A percentile compares a stretch with the other conserved stretches of the same genome.
Conservation (phyloP, 2,888 invertebrate genomes). For the Pristionchus mayeri region DNA sequence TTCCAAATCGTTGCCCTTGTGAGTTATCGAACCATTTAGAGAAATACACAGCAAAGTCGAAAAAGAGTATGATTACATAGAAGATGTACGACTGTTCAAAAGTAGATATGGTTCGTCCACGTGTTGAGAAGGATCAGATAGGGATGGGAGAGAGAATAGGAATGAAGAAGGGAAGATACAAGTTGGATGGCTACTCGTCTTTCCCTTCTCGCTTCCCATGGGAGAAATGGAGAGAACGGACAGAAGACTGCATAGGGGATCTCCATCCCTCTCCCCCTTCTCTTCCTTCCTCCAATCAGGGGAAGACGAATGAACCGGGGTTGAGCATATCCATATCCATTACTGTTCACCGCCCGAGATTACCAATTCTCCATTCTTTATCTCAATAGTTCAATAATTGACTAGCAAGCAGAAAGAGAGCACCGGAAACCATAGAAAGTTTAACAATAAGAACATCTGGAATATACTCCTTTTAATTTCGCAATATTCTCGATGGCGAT, state of each 20-base stretch:
- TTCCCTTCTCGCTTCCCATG: neutral
- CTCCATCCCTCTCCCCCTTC: neutral
- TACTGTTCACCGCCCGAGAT: too few relatives aligned
- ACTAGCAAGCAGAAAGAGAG: neutral
- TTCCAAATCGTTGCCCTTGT: too few relatives aligned
- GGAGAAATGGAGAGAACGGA: conserved; percentile 33
- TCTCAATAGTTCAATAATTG: neutral
- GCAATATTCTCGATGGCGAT: neutral
- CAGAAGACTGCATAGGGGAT: conserved; percentile 21
- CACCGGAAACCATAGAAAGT: conserved; percentile 1
- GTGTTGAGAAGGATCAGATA: too few relatives aligned
- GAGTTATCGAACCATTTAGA: too few relatives aligned
- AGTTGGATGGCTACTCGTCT: conserved; percentile 24
- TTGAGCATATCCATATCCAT: too few relatives aligned
- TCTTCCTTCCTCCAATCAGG: neutral
- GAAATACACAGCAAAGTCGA: too few relatives aligned
- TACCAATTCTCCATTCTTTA: too few relatives aligned
- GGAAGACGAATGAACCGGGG: neutral
- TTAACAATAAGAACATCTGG: conserved; percentile 19
- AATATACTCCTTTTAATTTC: neutral
- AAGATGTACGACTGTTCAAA: too few relatives aligned
- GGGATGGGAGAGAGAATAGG: neutral
- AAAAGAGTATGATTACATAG: too few relatives aligned
- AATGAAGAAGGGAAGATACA: neutral
- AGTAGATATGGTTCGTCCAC: too few relatives aligned